Evolutionary conservation across 2,888 invertebrate species (phyloP), one percentile per base, ranked within the genome.

Genomic region (Elmis aenea): DNA sequence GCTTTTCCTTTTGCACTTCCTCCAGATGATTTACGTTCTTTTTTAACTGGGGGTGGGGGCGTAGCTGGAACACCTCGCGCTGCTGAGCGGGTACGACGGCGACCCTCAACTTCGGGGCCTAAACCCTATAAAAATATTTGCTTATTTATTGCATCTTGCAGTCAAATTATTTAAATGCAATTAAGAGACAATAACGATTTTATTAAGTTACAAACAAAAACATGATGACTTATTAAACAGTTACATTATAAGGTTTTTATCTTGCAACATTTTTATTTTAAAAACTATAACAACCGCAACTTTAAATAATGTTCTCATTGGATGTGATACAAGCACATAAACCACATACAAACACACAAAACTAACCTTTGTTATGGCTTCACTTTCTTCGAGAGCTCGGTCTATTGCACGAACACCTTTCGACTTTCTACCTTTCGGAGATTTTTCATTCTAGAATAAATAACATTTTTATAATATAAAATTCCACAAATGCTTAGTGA

Each of bases 61-160:
- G 75, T 68, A 2, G 75, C 66, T 10, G 71, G 61, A 3, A 70
- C 59, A 8, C 75, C 75, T 55, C 74, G 67, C 10, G 74, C 74
- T 18, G 75, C 72, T 32, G 75, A 75, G 18, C 76, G 66, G 5
- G 76, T 76, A 30, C 75, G 69, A 42, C 76, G 69, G 43, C 75
- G 66, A 3, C 75, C 75, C 47, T 76, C 75, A 5, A 72, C 66
- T 50, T 75, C 74, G 2, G 70, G 67, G 42, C 69, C 70, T 43
- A 74, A 56, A 42, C 69, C 71, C 74, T 74, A 50, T 20, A 54
- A 56, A 30, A 36, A 29, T 38, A 31, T 28, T 25, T n/a, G n/a
- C n/a, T n/a, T n/a, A n/a, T n/a, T n/a, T n/a, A n/a, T n/a, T n/a
- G n/a, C 11, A 22, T 18, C 22, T 9, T n/a, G n/a, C n/a, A n/a